These are phyloP conservation scores for Enteromius afrohamiltoni DNA, from an alignment of 2,797 vertebrate species.

Conservation along the genomic window DNA sequence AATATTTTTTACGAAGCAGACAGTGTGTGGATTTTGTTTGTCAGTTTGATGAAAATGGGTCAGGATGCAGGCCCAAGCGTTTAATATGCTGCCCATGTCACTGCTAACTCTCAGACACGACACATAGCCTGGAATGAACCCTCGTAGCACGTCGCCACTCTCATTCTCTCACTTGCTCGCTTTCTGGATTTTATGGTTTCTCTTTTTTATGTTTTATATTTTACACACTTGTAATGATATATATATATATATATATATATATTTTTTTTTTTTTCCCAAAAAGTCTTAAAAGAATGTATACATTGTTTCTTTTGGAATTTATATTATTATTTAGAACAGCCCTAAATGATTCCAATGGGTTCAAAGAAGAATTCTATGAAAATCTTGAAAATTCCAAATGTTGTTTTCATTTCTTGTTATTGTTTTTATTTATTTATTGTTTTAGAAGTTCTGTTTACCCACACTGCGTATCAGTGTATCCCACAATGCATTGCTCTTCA, in stretches of 20 bases:
- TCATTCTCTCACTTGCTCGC: slow-evolving; percentile 13
- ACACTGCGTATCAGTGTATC: neutral
- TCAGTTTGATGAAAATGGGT: slow-evolving; percentile 80
- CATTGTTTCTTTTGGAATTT: neutral
- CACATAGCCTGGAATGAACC: slow-evolving; percentile 73
- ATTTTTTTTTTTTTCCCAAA: neutral
- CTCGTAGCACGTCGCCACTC: slow-evolving; percentile 52
- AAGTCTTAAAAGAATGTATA: neutral
- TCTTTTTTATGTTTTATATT: neutral
- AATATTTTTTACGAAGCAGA: slow-evolving; percentile 49
- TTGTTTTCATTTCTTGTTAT: neutral
- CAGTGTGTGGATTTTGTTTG: slow-evolving; percentile 72
- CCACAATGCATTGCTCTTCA: neutral
- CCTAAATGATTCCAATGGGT: neutral
- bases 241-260: neutral
- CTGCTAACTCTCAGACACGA: slow-evolving; percentile 67
- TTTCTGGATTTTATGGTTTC: slow-evolving; percentile 8
- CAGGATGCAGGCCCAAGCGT: slow-evolving; percentile 72
- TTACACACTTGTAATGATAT: neutral
- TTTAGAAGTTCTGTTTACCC: neutral
- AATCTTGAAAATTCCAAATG: neutral
- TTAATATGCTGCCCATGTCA: slow-evolving; percentile 77
- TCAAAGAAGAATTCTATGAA: neutral
- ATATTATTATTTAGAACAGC: neutral
- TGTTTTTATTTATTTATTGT: neutral